phyloP scores from a whole-genome alignment of 2,888 invertebrate species.

The Odontocerum albicorne region DNA sequence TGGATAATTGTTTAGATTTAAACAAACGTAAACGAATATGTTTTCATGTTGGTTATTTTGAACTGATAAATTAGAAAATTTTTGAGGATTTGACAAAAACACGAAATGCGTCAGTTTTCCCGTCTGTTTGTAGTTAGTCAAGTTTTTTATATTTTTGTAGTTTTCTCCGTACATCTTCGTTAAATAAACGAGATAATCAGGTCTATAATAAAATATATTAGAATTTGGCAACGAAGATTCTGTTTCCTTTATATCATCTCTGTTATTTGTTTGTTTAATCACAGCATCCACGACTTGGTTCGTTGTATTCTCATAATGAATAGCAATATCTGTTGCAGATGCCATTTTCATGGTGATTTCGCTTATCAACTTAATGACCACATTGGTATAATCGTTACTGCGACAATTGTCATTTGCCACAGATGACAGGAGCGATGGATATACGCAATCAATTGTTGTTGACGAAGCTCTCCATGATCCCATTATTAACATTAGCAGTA shows the following conservation, averaged over 20 bases:
- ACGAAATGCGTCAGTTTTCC: conserved; percentile 1
- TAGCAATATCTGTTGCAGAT: conserved; percentile 4
- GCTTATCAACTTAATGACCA: conserved; percentile 1
- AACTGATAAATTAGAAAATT: conserved; percentile 4
- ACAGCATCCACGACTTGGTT: background rate
- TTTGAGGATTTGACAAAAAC: background rate
- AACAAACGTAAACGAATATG: conserved; percentile 1
- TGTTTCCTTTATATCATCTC: conserved; percentile 1
- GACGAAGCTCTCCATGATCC: background rate
- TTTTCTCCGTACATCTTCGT: conserved; percentile 4
- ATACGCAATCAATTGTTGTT: background rate
- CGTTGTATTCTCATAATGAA: conserved; percentile 9
- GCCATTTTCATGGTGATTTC: conserved; percentile 9
- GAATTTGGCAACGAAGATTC: background rate
- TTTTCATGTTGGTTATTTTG: background rate
- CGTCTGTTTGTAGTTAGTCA: conserved; percentile 1
- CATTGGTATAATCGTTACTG: background rate
- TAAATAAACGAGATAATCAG: conserved; percentile 3
- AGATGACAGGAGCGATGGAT: background rate
- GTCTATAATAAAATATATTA: conserved; percentile 5
- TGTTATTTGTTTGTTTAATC: background rate
- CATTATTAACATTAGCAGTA: background rate
- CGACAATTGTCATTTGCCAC: background rate
- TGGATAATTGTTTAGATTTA: background rate
- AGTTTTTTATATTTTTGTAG: background rate